phyloP scores from a whole-genome alignment of 1,140 invertebrate species.

The Andricus grossulariae region DNA sequence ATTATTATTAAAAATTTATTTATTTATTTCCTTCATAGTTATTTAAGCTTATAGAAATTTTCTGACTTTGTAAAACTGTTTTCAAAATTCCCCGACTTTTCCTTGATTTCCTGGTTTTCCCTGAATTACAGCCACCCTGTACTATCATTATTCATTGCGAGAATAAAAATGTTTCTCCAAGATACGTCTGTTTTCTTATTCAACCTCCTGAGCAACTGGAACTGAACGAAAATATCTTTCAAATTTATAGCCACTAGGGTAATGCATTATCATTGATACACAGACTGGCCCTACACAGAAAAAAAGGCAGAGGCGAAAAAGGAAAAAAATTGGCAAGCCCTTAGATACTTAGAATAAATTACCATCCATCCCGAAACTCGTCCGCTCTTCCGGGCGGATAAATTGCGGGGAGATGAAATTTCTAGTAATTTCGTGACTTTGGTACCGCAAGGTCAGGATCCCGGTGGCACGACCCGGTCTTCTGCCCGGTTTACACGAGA shows the following conservation, averaged over 20 bases:
- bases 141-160: background rate
- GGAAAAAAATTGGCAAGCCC: conserved; percentile 19
- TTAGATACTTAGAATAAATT: conserved; percentile 29
- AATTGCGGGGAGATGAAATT: conserved; percentile 22
- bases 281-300: background rate
- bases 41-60: too few relatives aligned
- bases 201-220: background rate
- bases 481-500: conserved; percentile 41
- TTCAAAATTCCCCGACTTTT: too few relatives aligned
- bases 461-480: conserved; percentile 35
- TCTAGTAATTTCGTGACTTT: conserved; percentile 32
- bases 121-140: too few relatives aligned
- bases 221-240: conserved; percentile 1
- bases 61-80: too few relatives aligned
- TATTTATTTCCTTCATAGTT: too few relatives aligned
- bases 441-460: conserved; percentile 25
- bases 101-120: too few relatives aligned
- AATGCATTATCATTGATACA: conserved; percentile 26
- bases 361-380: conserved; percentile 15
- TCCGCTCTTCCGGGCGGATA: background rate
- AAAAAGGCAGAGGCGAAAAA: background rate
- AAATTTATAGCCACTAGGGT: background rate
- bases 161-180: background rate
- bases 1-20: too few relatives aligned
- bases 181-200: background rate